Percentiles rank a stretch among this genome's conserved stretches.
phyloP scores from a whole-genome alignment of 2,888 invertebrate species.

The Catocala sponsa region DNA sequence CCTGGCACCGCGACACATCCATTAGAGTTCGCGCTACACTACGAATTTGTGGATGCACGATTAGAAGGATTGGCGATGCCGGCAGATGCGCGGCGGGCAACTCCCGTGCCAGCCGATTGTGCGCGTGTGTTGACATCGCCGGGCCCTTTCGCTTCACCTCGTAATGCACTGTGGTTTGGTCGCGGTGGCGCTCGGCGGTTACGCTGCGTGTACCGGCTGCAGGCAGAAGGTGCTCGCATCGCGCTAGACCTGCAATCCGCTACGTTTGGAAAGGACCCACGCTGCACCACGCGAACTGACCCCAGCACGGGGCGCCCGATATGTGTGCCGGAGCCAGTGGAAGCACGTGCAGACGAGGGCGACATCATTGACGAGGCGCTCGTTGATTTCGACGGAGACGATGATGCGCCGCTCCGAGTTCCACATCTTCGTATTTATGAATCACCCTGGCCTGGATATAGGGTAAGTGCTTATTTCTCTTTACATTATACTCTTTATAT shows the following conservation, averaged over 20 bases:
- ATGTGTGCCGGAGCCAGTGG: slow-evolving; percentile 64
- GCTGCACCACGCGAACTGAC: slow-evolving; percentile 91
- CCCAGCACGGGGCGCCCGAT: slow-evolving; percentile 90
- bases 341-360: slow-evolving; percentile 45
- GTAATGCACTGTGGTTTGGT: slow-evolving; percentile 94
- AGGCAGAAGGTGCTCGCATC: slow-evolving; percentile 90
- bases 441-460: slow-evolving; percentile 91
- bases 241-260: slow-evolving; percentile 91
- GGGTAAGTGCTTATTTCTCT: slow-evolving; percentile 64
- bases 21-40: slow-evolving; percentile 91
- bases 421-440: slow-evolving; percentile 89
- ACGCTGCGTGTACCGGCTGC: slow-evolving; percentile 93
- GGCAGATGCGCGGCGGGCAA: slow-evolving; percentile 66
- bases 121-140: slow-evolving; percentile 75
- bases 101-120: slow-evolving; percentile 70
- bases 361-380: slow-evolving; percentile 45
- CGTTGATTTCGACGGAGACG: slow-evolving; percentile 60
- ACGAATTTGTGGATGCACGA: slow-evolving; percentile 94
- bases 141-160: slow-evolving; percentile 91
- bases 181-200: slow-evolving; percentile 93
- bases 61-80: slow-evolving; percentile 91
- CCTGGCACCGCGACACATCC: slow-evolving; percentile 94
- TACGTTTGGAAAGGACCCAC: slow-evolving; percentile 89
- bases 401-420: slow-evolving; percentile 77
- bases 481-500: too few relatives aligned